These are phyloP conservation scores for Actinia equina DNA, from an alignment of 64 coral and sea anemone genomes.

Conservation along the genomic window DNA sequence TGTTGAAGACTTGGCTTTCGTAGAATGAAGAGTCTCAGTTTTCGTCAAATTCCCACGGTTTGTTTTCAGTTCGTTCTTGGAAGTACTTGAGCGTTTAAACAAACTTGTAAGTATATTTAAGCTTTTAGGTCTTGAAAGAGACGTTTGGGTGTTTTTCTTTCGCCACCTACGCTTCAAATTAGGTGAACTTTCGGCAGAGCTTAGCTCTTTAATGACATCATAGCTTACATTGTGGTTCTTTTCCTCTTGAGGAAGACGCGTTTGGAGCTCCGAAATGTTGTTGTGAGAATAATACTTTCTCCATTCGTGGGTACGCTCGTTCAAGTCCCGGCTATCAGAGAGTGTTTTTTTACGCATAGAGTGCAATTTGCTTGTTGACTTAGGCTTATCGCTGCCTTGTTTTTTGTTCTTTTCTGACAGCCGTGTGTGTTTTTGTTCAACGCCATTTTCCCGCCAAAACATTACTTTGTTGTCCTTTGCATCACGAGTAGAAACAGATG, in stretches of 20 bases:
- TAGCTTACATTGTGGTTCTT: slow-evolving; percentile 5
- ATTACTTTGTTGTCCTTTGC: not conserved
- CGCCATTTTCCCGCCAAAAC: slow-evolving; percentile 20
- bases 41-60: slow-evolving; percentile 47
- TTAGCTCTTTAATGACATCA: not conserved
- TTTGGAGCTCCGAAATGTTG: slow-evolving; percentile 30
- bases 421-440: slow-evolving; percentile 9
- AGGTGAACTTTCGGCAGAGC: slow-evolving; percentile 24
- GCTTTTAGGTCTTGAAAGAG: slow-evolving; percentile 57
- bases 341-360: slow-evolving; percentile 54
- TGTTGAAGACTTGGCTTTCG: slow-evolving; percentile 16
- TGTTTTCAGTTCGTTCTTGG: slow-evolving; percentile 19
- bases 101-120: slow-evolving; percentile 75
- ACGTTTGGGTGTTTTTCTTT: slow-evolving; percentile 47
- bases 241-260: slow-evolving; percentile 19
- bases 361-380: slow-evolving; percentile 36
- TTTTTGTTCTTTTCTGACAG: slow-evolving; percentile 18
- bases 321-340: slow-evolving; percentile 37
- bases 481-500: not conserved
- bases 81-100: slow-evolving; percentile 55
- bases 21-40: not conserved
- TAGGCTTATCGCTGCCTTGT: slow-evolving; percentile 13
- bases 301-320: slow-evolving; percentile 39
- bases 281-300: slow-evolving; percentile 51
- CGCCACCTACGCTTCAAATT: slow-evolving; percentile 16